Evolutionary conservation across 1,140 invertebrate genomes (phyloP), one percentile per base, ranked within the genome.

Genomic region (Papilio dardanus): DNA sequence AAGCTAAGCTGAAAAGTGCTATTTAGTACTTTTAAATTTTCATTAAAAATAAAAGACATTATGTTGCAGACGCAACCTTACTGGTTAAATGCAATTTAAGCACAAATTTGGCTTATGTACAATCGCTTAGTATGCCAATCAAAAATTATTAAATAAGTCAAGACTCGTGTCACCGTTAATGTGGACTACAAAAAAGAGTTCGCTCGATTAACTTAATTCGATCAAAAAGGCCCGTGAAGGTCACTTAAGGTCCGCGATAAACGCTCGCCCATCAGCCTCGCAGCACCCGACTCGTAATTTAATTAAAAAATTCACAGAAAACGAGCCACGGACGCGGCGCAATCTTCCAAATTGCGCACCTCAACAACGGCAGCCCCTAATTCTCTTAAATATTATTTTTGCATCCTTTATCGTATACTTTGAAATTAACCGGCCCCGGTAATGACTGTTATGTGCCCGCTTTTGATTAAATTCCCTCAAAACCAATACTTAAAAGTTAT

Each of bases 271-370:
- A 85, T 86, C 82, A 84, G 80, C 78, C 84, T 80, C 83, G 82
- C 85, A 83, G 87, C 88, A 91, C 88, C 89, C 89, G 87, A 83
- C 81, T 87, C 89, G 85, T 93, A 93, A 93, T 93, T 93, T 90
- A 92, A 93, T 93, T 93, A 92, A 93, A 93, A 93, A 92, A 92
- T 92, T 92, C 90, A 92, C 86, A 90, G 90, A 92, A 92, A 90
- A 86, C 87, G 82, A 86, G 77, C 88, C 80, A 81, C 84, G 79
- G 83, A 81, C 74, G 80, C 86, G 77, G 75, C 76, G 86, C 88
- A 91, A 92, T 92, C 89, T 88, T 85, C 88, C 84, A 93, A 91
- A 93, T 93, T 92, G 87, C 88, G 74, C 82, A 74, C 75, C 67
- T 83, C 79, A 54, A 78, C 85, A 84, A 76, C 88, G 84, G 86